Base-by-base conservation (phyloP, 2,797 vertebrate species). In the Sebastolobus alascanus region DNA sequence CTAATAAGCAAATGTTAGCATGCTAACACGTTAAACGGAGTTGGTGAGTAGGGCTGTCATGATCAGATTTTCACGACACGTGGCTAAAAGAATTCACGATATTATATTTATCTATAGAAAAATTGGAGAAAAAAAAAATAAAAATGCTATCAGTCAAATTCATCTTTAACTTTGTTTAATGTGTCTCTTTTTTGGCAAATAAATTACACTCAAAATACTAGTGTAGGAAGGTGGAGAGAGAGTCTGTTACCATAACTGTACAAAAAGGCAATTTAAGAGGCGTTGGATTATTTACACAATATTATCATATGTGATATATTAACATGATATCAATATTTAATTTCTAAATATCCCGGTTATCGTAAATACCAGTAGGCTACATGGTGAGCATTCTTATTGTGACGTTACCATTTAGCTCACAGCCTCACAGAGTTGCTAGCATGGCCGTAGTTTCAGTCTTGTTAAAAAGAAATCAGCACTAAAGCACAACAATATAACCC, bases 401-500 rank as follows among this genome's bases (percentile, higher is more conserved):
- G 25, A 25, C 25, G 25, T 25, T 25, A 25, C 1, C 25, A 40
- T 35, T 35, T 37, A 10, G 13, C 31, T 27, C 9, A 37, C 9
- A 4, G 10, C 38, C 0, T 38, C 38, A 38, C 38, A 40, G 37
- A 38, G 37, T 38, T 12, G 37, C 37, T 38, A 12, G 11, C 0
- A 5, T 38, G 37, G 37, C 37, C 12, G 37, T 38, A 38, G 38
- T 11, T 10, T 31, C 35, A 1, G 37, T 8, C 3, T 9, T 31
- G 4, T 52, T 35, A 25, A 60, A 54, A 65, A 85, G 25, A 80
- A 85, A 87, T 86, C 40, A 81, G 64, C 58, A 83, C 67, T 64
- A 75, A 69, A 66, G 72, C 69, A 86, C 76, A 87, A 75, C 61
- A 82, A 12, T 4, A 33, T 73, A 66, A 87, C 81, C 87, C 91